Percentiles rank a stretch among this genome's conserved stretches.
Conservation (phyloP, 1,140 invertebrate species). For the Lamellibrachia luymesi region DNA sequence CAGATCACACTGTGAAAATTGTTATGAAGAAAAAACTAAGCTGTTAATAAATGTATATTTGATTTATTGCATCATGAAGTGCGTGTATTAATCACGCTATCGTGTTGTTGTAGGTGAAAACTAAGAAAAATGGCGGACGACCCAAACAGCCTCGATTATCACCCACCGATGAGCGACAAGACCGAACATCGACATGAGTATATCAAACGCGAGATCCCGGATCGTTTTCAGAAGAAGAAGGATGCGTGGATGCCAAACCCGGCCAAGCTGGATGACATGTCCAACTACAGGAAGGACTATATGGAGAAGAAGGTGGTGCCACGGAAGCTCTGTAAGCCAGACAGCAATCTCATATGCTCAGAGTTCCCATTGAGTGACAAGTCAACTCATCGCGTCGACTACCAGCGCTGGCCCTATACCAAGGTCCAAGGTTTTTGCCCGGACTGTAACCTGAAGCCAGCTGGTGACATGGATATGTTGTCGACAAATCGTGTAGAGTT, state of each 20-base stretch:
- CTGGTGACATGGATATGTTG: slow-evolving; percentile 43
- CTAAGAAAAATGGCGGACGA: not conserved
- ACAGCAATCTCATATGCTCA: slow-evolving; percentile 24
- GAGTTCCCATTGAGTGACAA: slow-evolving; percentile 34
- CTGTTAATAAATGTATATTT: too few relatives aligned
- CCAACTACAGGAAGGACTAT: slow-evolving; percentile 53
- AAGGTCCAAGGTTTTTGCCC: slow-evolving; percentile 36
- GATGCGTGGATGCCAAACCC: slow-evolving; percentile 41
- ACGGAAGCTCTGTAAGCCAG: slow-evolving; percentile 27
- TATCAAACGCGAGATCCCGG: slow-evolving; percentile 46
- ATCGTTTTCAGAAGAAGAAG: slow-evolving; percentile 36
- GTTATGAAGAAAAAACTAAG: too few relatives aligned
- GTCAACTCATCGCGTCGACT: slow-evolving; percentile 39
- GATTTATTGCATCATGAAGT: too few relatives aligned
- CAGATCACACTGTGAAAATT: too few relatives aligned
- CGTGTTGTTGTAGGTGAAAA: slow-evolving; percentile 17
- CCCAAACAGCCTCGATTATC: not conserved
- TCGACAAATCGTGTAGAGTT: slow-evolving; percentile 39
- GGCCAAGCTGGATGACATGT: slow-evolving; percentile 49
- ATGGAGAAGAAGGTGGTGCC: slow-evolving; percentile 38
- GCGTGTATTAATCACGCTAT: not conserved
- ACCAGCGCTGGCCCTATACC: slow-evolving; percentile 34
- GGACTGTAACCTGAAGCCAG: slow-evolving; percentile 38
- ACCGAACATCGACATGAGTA: slow-evolving; percentile 55
- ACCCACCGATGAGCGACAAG: slow-evolving; percentile 35